A percentile compares a stretch with the other conserved stretches of the same genome.
These are phyloP conservation scores for Callipepla californica DNA, from an alignment of 2,113 vertebrate species.

Conservation along the genomic window DNA sequence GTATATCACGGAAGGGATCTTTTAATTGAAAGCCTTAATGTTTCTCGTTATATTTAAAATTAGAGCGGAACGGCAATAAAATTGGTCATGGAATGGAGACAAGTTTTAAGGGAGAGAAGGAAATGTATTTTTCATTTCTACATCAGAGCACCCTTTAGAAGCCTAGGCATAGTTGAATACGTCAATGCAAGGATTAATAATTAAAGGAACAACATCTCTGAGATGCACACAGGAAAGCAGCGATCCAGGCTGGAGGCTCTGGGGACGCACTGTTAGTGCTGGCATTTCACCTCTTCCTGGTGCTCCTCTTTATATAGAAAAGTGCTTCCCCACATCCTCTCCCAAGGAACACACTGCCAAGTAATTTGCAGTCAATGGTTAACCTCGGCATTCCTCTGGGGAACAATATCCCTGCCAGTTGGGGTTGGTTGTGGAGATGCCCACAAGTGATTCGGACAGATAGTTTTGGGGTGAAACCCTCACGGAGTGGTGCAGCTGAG, in stretches of 20 bases:
- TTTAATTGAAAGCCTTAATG: constrained; percentile 66
- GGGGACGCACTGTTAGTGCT: not conserved
- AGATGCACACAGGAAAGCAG: not conserved
- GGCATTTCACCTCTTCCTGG: not conserved
- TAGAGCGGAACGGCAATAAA: constrained; percentile 56
- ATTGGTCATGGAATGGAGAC: constrained; percentile 43
- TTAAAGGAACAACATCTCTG: constrained; percentile 44
- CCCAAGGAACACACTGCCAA: not conserved
- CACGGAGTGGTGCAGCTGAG: accelerated
- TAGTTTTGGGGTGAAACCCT: not conserved
- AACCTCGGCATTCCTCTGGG: not conserved
- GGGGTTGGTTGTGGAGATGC: not conserved
- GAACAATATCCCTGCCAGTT: not conserved
- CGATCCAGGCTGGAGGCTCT: not conserved
- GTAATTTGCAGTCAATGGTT: not conserved
- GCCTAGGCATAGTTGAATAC: not conserved
- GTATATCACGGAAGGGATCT: constrained; percentile 54
- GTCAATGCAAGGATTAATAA: constrained; percentile 58
- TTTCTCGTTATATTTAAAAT: constrained; percentile 60
- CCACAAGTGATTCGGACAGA: accelerated
- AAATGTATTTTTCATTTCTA: constrained; percentile 30
- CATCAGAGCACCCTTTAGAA: not conserved
- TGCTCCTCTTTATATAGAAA: not conserved
- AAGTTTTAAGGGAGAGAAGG: constrained; percentile 36
- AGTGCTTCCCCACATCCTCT: not conserved